Evolutionary conservation across 1,140 invertebrate species (phyloP).

Genomic region (Lerema accius): DNA sequence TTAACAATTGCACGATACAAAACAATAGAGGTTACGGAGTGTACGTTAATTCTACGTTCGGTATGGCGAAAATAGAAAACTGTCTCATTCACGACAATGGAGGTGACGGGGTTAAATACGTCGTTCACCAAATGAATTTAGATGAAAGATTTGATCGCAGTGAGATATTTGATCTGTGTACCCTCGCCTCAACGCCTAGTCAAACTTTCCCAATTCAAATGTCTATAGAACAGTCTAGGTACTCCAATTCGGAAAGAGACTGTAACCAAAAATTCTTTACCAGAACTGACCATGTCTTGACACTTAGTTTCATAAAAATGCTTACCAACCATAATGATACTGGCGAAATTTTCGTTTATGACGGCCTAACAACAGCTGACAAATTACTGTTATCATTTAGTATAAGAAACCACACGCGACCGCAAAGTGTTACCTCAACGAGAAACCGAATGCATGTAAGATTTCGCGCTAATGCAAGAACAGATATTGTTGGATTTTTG

Average conservation of each 20-base stretch:
- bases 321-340: conserved; percentile 89
- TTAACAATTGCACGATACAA: conserved; percentile 91
- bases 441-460: conserved; percentile 90
- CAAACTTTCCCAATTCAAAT: conserved; percentile 92
- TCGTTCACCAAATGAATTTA: conserved; percentile 89
- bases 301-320: conserved; percentile 91
- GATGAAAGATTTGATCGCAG: conserved; percentile 88
- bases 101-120: conserved; percentile 93
- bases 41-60: conserved; percentile 94
- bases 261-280: conserved; percentile 92
- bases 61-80: conserved; percentile 88
- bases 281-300: conserved; percentile 89
- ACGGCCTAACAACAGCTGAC: conserved; percentile 88
- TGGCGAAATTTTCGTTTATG: conserved; percentile 89
- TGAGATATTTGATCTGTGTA: conserved; percentile 92
- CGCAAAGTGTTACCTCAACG: conserved; percentile 92
- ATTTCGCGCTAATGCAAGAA: conserved; percentile 87
- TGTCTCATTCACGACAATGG: conserved; percentile 91
- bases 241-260: conserved; percentile 85
- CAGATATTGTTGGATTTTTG: conserved; percentile 88
- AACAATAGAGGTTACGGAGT: conserved; percentile 95
- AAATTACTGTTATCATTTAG: conserved; percentile 87
- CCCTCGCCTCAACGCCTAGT: conserved; percentile 89
- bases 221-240: conserved; percentile 89
- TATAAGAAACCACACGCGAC: conserved; percentile 90